These are phyloP conservation scores for Pyrrhosoma nymphula DNA, from an alignment of 2,888 invertebrate genomes.

Conservation along the genomic window DNA sequence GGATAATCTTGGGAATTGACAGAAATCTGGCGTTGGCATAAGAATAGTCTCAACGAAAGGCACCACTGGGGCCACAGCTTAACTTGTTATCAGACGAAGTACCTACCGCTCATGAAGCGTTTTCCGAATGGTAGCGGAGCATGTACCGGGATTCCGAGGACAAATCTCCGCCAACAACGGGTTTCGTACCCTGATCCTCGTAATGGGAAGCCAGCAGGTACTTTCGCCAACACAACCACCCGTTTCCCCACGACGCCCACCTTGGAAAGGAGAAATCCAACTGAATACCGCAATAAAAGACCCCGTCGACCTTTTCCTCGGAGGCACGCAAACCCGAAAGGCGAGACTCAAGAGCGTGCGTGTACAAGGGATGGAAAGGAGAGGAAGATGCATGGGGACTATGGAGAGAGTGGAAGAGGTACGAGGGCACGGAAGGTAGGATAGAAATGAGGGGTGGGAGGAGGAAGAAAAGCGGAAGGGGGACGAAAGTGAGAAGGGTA, in stretches of 20 bases:
- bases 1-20: no score
- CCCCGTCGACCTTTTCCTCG: background rate
- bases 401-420: background rate
- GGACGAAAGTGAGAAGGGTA: background rate
- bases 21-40: no score
- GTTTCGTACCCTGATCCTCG: no score
- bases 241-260: background rate
- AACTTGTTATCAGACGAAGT: no score
- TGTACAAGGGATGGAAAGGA: background rate
- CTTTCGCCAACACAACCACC: no score
- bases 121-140: no score
- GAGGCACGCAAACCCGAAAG: slow-evolving; percentile 42
- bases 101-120: no score
- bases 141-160: no score
- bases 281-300: slow-evolving; percentile 43
- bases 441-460: background rate
- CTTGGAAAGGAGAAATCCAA: background rate
- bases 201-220: no score
- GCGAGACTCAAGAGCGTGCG: background rate
- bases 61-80: no score
- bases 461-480: background rate
- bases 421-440: background rate
- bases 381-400: background rate
- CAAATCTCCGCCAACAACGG: no score
- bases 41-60: no score